Percentiles rank a stretch among this genome's conserved stretches.
These are phyloP conservation scores for Drosophila barbarae DNA, from an alignment of 2,888 invertebrate genomes.

Conservation along the genomic window DNA sequence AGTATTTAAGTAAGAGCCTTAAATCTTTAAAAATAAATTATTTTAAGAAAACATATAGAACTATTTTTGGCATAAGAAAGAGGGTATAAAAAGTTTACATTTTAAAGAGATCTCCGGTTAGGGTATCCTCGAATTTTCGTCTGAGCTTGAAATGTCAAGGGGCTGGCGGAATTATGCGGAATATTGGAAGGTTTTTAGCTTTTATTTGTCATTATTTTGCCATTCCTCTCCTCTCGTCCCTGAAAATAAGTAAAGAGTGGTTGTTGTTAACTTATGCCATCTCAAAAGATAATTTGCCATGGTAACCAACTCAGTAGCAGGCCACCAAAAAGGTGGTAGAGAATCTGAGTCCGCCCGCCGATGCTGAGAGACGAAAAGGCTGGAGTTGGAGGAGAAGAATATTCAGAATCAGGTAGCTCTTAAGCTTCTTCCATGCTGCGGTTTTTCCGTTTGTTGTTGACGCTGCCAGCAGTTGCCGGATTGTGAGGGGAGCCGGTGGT, in stretches of 20 bases:
- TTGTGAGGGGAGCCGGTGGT: slow-evolving; percentile 2
- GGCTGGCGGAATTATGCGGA: slow-evolving; percentile 27
- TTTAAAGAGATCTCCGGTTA: background rate
- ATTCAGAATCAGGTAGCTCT: slow-evolving; percentile 66
- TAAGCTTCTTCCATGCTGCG: slow-evolving; percentile 63
- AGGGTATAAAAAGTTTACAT: background rate
- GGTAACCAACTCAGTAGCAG: slow-evolving; percentile 62
- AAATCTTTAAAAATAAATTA: background rate
- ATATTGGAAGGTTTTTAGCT: slow-evolving; percentile 46
- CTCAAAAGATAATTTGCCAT: slow-evolving; percentile 71
- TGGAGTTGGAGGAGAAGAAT: background rate
- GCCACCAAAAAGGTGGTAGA: slow-evolving; percentile 55
- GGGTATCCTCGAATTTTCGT: slow-evolving; percentile 14
- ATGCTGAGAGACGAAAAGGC: background rate
- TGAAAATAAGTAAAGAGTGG: slow-evolving; percentile 48
- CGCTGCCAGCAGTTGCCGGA: slow-evolving; percentile 41
- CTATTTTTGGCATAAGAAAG: background rate
- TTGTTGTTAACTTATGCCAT: slow-evolving; percentile 71
- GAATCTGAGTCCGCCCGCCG: slow-evolving; percentile 9
- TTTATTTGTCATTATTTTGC: slow-evolving; percentile 56
- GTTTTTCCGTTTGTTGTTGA: slow-evolving; percentile 68
- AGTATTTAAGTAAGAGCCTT: background rate
- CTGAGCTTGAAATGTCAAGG: slow-evolving; percentile 11
- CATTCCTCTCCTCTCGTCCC: slow-evolving; percentile 30
- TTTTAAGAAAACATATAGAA: no score